These are phyloP conservation scores for Fragum sueziense DNA, from an alignment of 2,888 invertebrate genomes.

Conservation along the genomic window DNA sequence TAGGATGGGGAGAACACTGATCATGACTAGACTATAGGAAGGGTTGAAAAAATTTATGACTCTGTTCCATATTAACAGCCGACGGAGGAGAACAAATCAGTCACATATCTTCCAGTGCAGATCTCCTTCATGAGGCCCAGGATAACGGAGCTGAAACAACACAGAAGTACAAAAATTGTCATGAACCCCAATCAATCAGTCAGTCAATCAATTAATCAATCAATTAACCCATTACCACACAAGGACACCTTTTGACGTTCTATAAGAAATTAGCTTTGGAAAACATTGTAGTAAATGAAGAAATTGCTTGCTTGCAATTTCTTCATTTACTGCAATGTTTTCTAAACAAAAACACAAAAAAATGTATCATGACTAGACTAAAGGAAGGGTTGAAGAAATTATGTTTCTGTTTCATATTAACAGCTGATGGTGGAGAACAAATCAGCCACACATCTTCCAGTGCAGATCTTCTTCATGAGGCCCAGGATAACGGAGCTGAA, in stretches of 20 bases:
- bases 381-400: too few relatives aligned
- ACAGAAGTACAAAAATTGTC: conserved; percentile 24
- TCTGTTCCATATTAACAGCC: neutral
- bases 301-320: too few relatives aligned
- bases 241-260: too few relatives aligned
- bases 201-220: too few relatives aligned
- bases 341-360: too few relatives aligned
- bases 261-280: too few relatives aligned
- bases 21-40: too few relatives aligned
- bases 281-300: too few relatives aligned
- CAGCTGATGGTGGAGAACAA: neutral
- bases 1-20: neutral
- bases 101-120: conserved; percentile 16
- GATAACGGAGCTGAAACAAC: conserved; percentile 14
- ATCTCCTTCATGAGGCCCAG: conserved; percentile 41
- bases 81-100: neutral
- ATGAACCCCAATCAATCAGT: neutral
- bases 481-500: conserved; percentile 9
- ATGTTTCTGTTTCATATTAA: neutral
- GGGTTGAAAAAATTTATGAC: neutral
- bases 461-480: conserved; percentile 43
- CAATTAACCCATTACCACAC: too few relatives aligned
- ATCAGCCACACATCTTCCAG: conserved; percentile 7
- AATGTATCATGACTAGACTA: too few relatives aligned
- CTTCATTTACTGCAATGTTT: too few relatives aligned